Base-by-base conservation (phyloP, 2,113 vertebrate species). In the Crocuta crocuta region DNA sequence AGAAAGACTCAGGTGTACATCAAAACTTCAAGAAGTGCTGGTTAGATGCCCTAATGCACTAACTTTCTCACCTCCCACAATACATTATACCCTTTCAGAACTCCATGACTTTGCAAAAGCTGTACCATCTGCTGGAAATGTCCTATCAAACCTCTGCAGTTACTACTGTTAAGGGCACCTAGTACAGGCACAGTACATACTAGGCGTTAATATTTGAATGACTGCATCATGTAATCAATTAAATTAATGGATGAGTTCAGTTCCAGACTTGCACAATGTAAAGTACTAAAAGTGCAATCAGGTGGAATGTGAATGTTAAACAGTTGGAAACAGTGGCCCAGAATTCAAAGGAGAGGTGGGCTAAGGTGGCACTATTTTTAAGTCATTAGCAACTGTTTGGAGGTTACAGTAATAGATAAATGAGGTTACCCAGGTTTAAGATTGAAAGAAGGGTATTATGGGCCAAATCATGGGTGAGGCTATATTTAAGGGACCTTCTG, bases 1-100 rank as follows among this genome's bases (percentile, higher is more conserved):
- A 80, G 71, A 63, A 89, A 70, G 90, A 97, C 50, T 87, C 93
- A 76, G 76, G 66, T n/a, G 1, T 24, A 80, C 78, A 92, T 88
- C 86, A 71, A 50, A 92, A 24, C 21, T 86, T 55, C 33, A 6
- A 94, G 74, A n/a, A 88, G 53, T 48, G 10, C 50, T 90, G 43
- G 45, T 73, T 63, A 88, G 53, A 68, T 71, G 50, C 50, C 89
- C 88, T 61, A 43, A 65, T 35, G 9, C 26, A 50, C 24, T 79
- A 43, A 85, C 71, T 24, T 55, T 86, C 71, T 96, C 85, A 73
- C 50, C 45, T 93, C 66, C 24, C 16, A 74, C 92, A 63, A 86
- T 5, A 92, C 26, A 89, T 17, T 3, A 63, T 1, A 24, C 11
- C 53, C 43, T 92, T 94, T 95, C 73, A 35, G 73, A 73, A 55